Percentiles rank a stretch among this genome's conserved stretches.
These are phyloP conservation scores for Sesia apiformis DNA, from an alignment of 2,888 invertebrate genomes.

Conservation along the genomic window DNA sequence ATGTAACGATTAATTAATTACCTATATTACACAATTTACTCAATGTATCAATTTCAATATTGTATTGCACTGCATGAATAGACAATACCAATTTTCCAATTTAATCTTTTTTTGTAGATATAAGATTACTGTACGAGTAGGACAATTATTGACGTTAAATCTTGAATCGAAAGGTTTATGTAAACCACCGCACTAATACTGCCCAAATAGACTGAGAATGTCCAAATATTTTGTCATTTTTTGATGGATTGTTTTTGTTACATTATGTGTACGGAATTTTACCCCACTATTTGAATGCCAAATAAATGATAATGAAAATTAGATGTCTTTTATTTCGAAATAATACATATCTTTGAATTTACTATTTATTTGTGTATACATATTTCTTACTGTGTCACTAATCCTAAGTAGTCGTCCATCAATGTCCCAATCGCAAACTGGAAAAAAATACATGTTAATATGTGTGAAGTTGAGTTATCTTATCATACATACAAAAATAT, in stretches of 20 bases:
- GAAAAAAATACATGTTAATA: slow-evolving; percentile 38
- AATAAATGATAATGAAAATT: slow-evolving; percentile 54
- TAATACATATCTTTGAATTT: background rate
- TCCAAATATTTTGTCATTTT: slow-evolving; percentile 65
- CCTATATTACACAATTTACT: background rate
- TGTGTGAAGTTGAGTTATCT: too few species aligned
- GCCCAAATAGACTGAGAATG: slow-evolving; percentile 68
- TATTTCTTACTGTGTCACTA: slow-evolving; percentile 66
- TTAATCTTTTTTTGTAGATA: too few species aligned
- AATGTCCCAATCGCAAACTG: slow-evolving; percentile 99
- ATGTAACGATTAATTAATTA: background rate
- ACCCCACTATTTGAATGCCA: slow-evolving; percentile 70
- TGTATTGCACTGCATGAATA: background rate
- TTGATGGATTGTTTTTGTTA: slow-evolving; percentile 65
- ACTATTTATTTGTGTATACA: slow-evolving; percentile 11
- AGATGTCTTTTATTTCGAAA: slow-evolving; percentile 20
- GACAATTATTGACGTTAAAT: background rate
- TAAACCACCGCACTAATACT: slow-evolving; percentile 26
- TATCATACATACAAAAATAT: too few species aligned
- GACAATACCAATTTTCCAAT: background rate
- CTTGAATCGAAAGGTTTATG: slow-evolving; percentile 2
- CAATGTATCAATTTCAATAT: background rate
- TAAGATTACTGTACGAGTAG: too few species aligned
- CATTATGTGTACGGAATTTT: slow-evolving; percentile 55
- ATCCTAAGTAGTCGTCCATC: slow-evolving; percentile 98